Percentiles rank a stretch among this genome's conserved stretches.
These are phyloP conservation scores for Tiaroga cobitis DNA, from an alignment of 2,797 vertebrate species.

Conservation along the genomic window DNA sequence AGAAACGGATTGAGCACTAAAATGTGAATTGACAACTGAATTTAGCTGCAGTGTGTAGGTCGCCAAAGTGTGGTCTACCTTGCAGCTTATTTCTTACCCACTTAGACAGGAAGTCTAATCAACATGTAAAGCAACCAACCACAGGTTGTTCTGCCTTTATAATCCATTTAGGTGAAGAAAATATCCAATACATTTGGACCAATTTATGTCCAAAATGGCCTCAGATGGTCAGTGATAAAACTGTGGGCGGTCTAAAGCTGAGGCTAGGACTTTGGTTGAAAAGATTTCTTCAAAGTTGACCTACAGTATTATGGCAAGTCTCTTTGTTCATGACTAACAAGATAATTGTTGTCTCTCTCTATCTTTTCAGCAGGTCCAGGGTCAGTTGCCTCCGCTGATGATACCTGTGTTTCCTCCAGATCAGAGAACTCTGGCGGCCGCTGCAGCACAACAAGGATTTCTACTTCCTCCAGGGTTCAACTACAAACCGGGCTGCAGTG, in stretches of 20 bases:
- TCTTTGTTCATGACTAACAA: constrained; percentile 4
- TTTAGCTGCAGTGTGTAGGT: neutral
- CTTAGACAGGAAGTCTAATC: neutral
- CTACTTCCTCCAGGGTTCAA: constrained; percentile 97
- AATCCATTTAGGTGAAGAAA: neutral
- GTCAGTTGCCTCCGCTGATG: constrained; percentile 97
- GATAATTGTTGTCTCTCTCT: constrained; percentile 75
- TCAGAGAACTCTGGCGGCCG: constrained; percentile 93
- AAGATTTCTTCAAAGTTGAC: neutral
- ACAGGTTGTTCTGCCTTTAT: neutral
- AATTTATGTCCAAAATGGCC: neutral
- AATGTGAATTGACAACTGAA: neutral
- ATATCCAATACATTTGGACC: neutral
- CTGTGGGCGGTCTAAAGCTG: neutral
- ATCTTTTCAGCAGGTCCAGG: constrained; percentile 94
- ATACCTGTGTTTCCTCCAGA: constrained; percentile 98
- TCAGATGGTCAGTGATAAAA: neutral
- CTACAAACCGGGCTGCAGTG: constrained; percentile 99
- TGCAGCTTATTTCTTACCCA: neutral
- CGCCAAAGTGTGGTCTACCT: neutral
- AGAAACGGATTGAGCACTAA: neutral
- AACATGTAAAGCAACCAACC: neutral
- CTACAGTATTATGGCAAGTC: neutral
- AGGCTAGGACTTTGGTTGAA: neutral
- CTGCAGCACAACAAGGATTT: constrained; percentile 98